phyloP scores from a whole-genome alignment of 2,113 vertebrate genomes.

The Bucco capensis region DNA sequence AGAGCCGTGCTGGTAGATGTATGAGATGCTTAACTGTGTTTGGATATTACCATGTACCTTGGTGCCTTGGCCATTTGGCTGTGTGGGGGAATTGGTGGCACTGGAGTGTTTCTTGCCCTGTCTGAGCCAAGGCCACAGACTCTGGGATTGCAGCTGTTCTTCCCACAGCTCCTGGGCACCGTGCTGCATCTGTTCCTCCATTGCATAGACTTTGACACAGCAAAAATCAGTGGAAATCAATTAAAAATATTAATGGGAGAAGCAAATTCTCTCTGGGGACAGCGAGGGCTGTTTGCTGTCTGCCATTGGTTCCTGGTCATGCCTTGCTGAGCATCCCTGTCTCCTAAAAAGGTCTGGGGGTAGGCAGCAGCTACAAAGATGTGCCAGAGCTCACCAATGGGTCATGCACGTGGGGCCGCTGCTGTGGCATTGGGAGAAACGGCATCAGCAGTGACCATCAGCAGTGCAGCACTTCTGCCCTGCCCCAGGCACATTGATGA shows the following conservation, averaged over 20 bases:
- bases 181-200: fast-evolving
- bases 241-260: background rate
- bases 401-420: background rate
- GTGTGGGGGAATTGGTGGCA: fast-evolving
- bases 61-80: background rate
- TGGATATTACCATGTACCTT: background rate
- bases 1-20: background rate
- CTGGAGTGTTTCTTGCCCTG: background rate
- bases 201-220: fast-evolving
- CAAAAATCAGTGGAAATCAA: background rate
- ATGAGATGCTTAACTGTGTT: background rate
- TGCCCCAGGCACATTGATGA: background rate
- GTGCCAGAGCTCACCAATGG: background rate
- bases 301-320: fast-evolving
- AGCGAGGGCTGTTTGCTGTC: background rate
- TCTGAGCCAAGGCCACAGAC: background rate
- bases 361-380: background rate
- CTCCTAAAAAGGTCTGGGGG: background rate
- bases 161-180: background rate
- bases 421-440: background rate
- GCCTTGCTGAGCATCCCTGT: background rate
- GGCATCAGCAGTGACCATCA: background rate
- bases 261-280: background rate
- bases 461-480: background rate
- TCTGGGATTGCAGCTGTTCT: background rate